phyloP scores from a whole-genome alignment of 2,797 vertebrate genomes.

The Balearica regulorum region DNA sequence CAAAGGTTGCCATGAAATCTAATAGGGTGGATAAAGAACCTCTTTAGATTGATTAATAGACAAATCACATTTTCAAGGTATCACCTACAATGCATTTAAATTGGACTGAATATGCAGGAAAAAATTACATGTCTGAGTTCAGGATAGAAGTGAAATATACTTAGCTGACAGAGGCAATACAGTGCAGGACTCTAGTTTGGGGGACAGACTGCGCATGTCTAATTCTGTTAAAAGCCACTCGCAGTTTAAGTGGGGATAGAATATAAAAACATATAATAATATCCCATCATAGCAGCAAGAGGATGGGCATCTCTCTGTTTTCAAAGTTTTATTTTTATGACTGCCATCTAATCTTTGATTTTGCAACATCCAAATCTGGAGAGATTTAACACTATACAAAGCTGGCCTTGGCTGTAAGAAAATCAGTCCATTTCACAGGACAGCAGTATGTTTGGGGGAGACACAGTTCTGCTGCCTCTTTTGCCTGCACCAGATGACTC shows the following conservation, averaged over 20 bases:
- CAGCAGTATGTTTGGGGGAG: no score
- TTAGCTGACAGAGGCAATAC: background rate
- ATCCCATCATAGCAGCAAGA: background rate
- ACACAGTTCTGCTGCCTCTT: background rate
- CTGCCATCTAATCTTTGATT: background rate
- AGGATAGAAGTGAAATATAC: background rate
- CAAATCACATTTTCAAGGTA: background rate
- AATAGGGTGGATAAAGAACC: background rate
- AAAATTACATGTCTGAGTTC: background rate
- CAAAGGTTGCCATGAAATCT: background rate
- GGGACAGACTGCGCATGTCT: background rate
- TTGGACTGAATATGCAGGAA: background rate
- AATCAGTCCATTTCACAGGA: background rate
- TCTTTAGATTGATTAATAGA: background rate
- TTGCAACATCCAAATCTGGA: background rate
- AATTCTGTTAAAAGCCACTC: background rate
- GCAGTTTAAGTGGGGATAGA: background rate
- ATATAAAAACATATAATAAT: background rate
- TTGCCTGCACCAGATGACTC: background rate
- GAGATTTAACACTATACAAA: background rate
- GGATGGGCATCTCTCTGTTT: background rate
- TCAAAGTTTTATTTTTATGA: background rate
- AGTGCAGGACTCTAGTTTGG: background rate
- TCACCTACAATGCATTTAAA: background rate
- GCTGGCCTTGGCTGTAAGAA: background rate